Evolutionary conservation across 2,888 invertebrate species (phyloP).

Genomic region (Erpobdella octoculata): DNA sequence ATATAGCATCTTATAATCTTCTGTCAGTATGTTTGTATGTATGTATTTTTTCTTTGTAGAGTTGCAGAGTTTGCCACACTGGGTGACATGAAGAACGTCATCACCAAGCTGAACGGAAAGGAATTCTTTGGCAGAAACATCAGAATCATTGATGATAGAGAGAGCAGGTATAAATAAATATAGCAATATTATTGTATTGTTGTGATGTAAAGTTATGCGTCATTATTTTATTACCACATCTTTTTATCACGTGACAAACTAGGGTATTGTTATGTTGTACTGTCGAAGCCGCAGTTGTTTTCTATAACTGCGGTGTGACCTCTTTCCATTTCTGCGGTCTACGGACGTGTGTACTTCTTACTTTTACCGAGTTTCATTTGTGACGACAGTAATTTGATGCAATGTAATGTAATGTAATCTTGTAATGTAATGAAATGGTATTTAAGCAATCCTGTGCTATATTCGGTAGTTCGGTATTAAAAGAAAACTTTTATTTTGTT

Average conservation of each 20-base stretch:
- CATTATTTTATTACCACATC: neutral
- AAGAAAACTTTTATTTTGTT: too few relatives aligned
- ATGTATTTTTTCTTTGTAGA: neutral
- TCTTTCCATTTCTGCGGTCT: too few relatives aligned
- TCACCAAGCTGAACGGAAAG: constrained; percentile 26
- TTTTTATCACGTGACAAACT: too few relatives aligned
- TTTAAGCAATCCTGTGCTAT: too few relatives aligned
- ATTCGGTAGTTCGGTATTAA: too few relatives aligned
- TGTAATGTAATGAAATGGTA: too few relatives aligned
- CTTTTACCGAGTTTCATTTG: too few relatives aligned
- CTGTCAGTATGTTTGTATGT: neutral
- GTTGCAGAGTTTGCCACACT: constrained; percentile 25
- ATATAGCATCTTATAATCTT: neutral
- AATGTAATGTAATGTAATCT: too few relatives aligned
- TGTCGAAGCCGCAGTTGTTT: too few relatives aligned
- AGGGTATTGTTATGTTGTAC: too few relatives aligned
- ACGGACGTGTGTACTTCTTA: neutral
- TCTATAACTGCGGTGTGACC: too few relatives aligned
- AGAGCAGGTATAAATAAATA: constrained; percentile 10
- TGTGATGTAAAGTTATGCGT: neutral
- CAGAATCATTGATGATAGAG: constrained; percentile 23
- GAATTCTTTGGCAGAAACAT: constrained; percentile 26
- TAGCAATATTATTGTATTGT: neutral
- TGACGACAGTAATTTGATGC: neutral
- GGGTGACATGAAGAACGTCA: constrained; percentile 27